Base-by-base conservation (phyloP, 2,888 invertebrate species). In the Rapana venosa region DNA sequence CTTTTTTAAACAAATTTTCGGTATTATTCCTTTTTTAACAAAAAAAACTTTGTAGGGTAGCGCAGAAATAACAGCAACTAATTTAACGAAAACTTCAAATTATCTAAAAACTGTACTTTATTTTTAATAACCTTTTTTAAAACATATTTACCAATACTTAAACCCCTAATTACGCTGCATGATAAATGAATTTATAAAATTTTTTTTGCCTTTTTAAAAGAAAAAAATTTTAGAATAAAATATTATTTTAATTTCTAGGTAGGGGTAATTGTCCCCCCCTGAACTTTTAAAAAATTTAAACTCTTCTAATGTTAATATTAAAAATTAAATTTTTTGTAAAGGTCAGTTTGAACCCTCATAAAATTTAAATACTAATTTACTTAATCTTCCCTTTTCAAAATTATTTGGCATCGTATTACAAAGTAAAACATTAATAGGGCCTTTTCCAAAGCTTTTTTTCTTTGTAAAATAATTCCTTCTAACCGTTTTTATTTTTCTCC, bases 121-220 rank as follows among this genome's bases (percentile, higher is more conserved):
- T 74, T 74, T 74, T 74, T 8, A 74, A 4, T 74, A 74, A 74
- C 13, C 20, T 4, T 8, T 74, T 74, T n/a, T 74, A 5, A 74
- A 26, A 6, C 1, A 74, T 5, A 26, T 5, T 74, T 74, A 47
- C 74, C 74, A 11, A 74, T n/a, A 74, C 74, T 74, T 74, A 74
- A 74, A 26, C 74, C 74, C 8, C 74, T 74, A n/a, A 74, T n/a
- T 74, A 74, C 74, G 74, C 74, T 74, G 74, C 74, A 74, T 74
- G 74, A 74, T 74, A 74, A 74, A 74, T n/a, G n/a, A n/a, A n/a
- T 74, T 74, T n/a, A 74, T 74, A 74, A 74, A n/a, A 74, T 74
- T 74, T 74, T 74, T 74, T 74, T 74, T 1, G n/a, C 26, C n/a
- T 74, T 74, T 74, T 22, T 74, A n/a, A 74, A 74, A 74, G 74